A percentile compares a stretch with the other conserved stretches of the same genome.
Evolutionary conservation across 2,797 vertebrate species (phyloP).

Genomic region (Hoplostethus mediterraneus): DNA sequence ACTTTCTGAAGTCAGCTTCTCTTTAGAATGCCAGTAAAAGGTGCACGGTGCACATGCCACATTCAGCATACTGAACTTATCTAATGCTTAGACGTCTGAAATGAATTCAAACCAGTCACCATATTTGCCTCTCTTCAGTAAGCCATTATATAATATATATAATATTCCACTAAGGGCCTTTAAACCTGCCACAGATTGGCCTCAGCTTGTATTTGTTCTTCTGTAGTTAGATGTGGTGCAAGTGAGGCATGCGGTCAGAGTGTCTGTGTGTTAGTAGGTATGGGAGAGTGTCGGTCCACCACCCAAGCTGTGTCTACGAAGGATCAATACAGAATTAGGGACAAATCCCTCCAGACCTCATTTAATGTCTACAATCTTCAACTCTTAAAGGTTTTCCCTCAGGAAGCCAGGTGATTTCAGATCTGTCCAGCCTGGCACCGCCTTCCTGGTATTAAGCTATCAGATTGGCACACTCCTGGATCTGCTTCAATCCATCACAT

Average conservation of each 20-base stretch:
- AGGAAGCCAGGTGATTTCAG: constrained; percentile 31
- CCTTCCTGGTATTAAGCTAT: background rate
- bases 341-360: constrained; percentile 67
- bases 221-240: constrained; percentile 64
- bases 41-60: too few species aligned
- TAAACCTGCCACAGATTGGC: constrained; percentile 58
- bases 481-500: constrained; percentile 13
- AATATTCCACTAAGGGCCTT: constrained; percentile 39
- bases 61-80: too few species aligned
- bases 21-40: too few species aligned
- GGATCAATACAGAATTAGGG: constrained; percentile 71
- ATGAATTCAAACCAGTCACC: background rate
- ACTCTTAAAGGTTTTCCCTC: constrained; percentile 51
- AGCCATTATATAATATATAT: too few species aligned
- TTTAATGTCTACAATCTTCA: constrained; percentile 52
- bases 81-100: too few species aligned
- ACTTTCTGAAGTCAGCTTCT: too few species aligned
- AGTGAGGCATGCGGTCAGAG: constrained; percentile 54
- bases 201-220: constrained; percentile 36
- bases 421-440: constrained; percentile 24
- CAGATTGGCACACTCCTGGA: constrained; percentile 9
- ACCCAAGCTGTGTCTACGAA: constrained; percentile 66
- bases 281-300: constrained; percentile 53
- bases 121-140: background rate
- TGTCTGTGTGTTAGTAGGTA: constrained; percentile 59